phyloP scores from a whole-genome alignment of 1,140 invertebrate species.

The Steinernema khuongi region DNA sequence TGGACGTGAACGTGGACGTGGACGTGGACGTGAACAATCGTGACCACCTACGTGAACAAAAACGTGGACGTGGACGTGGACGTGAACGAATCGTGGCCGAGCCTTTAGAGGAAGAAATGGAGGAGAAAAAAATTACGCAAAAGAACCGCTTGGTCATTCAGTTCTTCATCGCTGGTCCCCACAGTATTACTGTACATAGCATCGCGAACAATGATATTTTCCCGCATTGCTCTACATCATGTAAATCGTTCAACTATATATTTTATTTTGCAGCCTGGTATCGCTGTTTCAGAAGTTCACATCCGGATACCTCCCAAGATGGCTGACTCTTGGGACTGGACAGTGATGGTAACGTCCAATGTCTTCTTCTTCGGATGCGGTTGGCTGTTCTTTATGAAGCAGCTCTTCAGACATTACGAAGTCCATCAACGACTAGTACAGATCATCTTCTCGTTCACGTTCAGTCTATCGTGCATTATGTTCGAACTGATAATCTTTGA shows the following conservation, averaged over 20 bases:
- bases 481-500: constrained; percentile 99
- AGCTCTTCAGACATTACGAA: constrained; percentile 96
- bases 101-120: no score
- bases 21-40: no score
- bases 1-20: no score
- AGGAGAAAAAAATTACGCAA: no score
- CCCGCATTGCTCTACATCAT: no score
- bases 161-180: no score
- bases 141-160: no score
- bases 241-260: neutral
- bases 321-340: constrained; percentile 34
- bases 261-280: neutral
- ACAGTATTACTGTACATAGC: no score
- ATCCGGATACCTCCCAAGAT: constrained; percentile 17
- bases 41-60: no score
- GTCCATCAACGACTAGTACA: constrained; percentile 74
- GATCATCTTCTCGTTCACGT: constrained; percentile 90
- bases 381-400: constrained; percentile 97
- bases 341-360: constrained; percentile 62
- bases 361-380: constrained; percentile 88
- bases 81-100: no score
- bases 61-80: no score
- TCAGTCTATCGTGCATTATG: constrained; percentile 96
- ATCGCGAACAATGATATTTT: no score
- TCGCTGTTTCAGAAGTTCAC: neutral